Conservation (phyloP, 2,113 vertebrate species). For the Megaptera novaeangliae region DNA sequence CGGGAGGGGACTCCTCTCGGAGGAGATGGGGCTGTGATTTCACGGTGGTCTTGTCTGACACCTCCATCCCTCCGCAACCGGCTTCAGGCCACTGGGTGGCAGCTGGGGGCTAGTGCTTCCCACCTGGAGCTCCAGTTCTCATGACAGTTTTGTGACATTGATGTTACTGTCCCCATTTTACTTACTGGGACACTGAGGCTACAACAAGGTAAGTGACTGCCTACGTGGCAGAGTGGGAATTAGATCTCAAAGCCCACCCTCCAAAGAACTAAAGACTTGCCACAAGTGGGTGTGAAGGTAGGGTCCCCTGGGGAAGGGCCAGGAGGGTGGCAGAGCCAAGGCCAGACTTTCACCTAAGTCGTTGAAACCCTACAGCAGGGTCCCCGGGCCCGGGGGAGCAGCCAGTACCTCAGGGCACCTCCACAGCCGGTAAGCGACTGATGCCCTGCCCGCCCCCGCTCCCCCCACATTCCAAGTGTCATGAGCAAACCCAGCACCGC, state of each 20-base stretch:
- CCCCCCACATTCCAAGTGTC: background rate
- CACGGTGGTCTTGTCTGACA: background rate
- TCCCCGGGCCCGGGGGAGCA: background rate
- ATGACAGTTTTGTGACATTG: background rate
- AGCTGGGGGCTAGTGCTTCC: background rate
- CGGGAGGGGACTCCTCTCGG: too few relatives aligned
- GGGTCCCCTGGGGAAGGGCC: background rate
- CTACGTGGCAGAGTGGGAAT: background rate
- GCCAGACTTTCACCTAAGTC: background rate
- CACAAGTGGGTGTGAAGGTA: background rate
- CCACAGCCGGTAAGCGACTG: background rate
- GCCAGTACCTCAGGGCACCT: background rate
- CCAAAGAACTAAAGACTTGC: background rate
- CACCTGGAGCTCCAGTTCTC: background rate
- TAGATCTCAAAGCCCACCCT: background rate
- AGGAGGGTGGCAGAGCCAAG: background rate
- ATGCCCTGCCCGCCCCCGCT: too few relatives aligned
- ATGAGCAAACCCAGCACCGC: background rate
- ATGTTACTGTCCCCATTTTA: background rate
- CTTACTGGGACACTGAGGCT: background rate
- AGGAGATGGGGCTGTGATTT: background rate
- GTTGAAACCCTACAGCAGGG: background rate
- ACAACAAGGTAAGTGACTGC: background rate
- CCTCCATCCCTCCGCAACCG: background rate
- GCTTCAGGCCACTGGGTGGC: background rate